Percentiles rank a stretch among this genome's conserved stretches.
Conservation (phyloP, 2,888 invertebrate species). For the Prosapia bicincta region DNA sequence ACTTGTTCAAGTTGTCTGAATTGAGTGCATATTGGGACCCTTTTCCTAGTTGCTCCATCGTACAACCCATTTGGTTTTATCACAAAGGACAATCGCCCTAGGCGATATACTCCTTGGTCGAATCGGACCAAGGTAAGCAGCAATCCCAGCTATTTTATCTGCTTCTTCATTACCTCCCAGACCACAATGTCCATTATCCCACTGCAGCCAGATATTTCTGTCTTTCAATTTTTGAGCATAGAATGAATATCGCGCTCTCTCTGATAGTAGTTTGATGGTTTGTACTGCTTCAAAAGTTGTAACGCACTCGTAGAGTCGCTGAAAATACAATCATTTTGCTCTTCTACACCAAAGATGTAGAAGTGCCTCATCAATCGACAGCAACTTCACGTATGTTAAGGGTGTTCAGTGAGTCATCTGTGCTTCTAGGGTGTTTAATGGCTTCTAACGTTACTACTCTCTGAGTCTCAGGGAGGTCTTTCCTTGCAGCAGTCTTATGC, state of each 20-base stretch:
- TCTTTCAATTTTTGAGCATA: not conserved
- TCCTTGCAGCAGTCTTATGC: too few species aligned
- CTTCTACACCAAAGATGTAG: too few species aligned
- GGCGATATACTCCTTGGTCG: not conserved
- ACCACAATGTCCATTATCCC: not conserved
- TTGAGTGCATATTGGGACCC: too few species aligned
- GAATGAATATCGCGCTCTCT: not conserved
- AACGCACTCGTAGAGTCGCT: not conserved
- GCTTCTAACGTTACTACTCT: too few species aligned
- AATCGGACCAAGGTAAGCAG: not conserved
- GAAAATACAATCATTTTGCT: not conserved
- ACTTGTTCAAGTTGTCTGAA: too few species aligned
- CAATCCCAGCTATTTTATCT: too few species aligned
- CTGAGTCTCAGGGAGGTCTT: too few species aligned
- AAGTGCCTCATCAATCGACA: too few species aligned
- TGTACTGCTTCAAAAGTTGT: not conserved
- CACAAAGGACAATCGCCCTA: not conserved
- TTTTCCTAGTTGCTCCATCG: not conserved
- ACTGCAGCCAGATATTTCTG: not conserved
- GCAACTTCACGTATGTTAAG: too few species aligned
- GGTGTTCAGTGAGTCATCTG: too few species aligned
- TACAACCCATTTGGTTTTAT: not conserved
- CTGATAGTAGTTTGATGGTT: not conserved
- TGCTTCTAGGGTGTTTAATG: too few species aligned
- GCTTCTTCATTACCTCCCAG: not conserved